Base-by-base conservation (phyloP, 1,140 invertebrate genomes). In the Cepaea nemoralis region DNA sequence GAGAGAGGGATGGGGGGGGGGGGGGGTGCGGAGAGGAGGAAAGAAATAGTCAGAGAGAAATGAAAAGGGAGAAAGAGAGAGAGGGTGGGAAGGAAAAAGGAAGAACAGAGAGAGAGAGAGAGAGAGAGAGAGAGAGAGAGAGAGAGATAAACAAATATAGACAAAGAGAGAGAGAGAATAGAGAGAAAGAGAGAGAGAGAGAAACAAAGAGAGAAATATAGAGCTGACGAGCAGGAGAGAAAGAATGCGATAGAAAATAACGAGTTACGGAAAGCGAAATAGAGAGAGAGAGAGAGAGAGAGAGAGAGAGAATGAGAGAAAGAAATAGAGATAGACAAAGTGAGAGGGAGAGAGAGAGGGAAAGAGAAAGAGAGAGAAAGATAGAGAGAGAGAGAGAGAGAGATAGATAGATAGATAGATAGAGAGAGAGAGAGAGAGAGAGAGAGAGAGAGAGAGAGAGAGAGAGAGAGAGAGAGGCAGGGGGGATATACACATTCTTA, bases 401-500 rank as follows among this genome's bases (percentile, higher is more conserved):
- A 77, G 16, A 35, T 0, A 77, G 42, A 55, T 33, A 67, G 33
- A 66, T 19, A 42, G 39, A 78, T 8, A 63, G 59, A 78, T 16
- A 37, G 19, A 78, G 59, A 78, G 59, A 67, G 39, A 78, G 55
- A 78, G 59, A 67, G n/a, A 78, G 59, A 78, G 55, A 37, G 16
- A 39, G 33, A 67, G 31, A 67, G 35, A 27, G 19, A 78, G 33
- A 67, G 24, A 14, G 6, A 78, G 31, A 67, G 31, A 66, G 59
- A 78, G 59, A 66, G 35, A 67, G 12, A 78, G 55, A 78, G 39
- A 39, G 33, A 78, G 35, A 69, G 59, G 42, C 27, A 66, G 77
- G 42, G 35, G 42, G 24, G 70, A 33, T 48, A 63, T 55, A 10
- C 2, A 55, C n/a, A n/a, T n/a, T n/a, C n/a, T n/a, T n/a, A n/a